These are phyloP conservation scores for Thymallus thymallus DNA, from an alignment of 2,113 vertebrate genomes.

Conservation along the genomic window DNA sequence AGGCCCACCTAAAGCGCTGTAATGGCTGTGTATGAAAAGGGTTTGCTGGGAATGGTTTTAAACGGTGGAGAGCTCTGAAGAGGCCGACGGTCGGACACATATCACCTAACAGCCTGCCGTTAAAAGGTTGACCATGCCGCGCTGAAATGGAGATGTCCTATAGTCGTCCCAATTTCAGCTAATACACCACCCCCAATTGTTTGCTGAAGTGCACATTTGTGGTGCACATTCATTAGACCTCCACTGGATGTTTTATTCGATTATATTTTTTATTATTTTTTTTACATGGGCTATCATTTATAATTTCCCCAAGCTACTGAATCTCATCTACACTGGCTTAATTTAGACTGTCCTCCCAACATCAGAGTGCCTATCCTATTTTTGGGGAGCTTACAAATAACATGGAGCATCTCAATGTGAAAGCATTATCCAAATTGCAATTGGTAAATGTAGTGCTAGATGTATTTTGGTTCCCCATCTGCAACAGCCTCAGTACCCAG, in stretches of 20 bases:
- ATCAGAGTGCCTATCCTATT: slow-evolving; percentile 57
- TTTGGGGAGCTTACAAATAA: slow-evolving; percentile 65
- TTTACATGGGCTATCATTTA: slow-evolving; percentile 64
- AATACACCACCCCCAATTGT: slow-evolving; percentile 71
- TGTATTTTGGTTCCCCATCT: slow-evolving; percentile 68
- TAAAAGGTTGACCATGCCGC: slow-evolving; percentile 71
- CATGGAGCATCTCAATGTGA: slow-evolving; percentile 61
- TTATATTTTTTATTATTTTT: slow-evolving; percentile 67
- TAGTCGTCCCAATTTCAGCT: slow-evolving; percentile 67
- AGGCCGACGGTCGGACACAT: slow-evolving; percentile 49
- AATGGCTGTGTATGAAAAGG: slow-evolving; percentile 56
- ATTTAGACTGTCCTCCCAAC: slow-evolving; percentile 63
- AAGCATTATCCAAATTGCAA: slow-evolving; percentile 69
- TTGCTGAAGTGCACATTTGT: slow-evolving; percentile 73
- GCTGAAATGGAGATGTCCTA: slow-evolving; percentile 56
- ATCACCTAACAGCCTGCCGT: slow-evolving; percentile 61
- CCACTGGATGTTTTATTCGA: slow-evolving; percentile 69
- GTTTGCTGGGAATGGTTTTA: slow-evolving; percentile 59
- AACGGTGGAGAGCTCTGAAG: slow-evolving; percentile 35
- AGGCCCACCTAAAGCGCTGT: slow-evolving; percentile 30
- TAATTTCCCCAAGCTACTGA: slow-evolving; percentile 66
- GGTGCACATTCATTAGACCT: slow-evolving; percentile 64
- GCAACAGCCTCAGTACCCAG: slow-evolving; percentile 41
- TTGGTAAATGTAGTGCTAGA: slow-evolving; percentile 53
- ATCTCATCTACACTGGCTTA: slow-evolving; percentile 52